Evolutionary conservation across 2,797 vertebrate genomes (phyloP), one percentile per base, ranked within the genome.

Genomic region (Tauraco hartlaubi): DNA sequence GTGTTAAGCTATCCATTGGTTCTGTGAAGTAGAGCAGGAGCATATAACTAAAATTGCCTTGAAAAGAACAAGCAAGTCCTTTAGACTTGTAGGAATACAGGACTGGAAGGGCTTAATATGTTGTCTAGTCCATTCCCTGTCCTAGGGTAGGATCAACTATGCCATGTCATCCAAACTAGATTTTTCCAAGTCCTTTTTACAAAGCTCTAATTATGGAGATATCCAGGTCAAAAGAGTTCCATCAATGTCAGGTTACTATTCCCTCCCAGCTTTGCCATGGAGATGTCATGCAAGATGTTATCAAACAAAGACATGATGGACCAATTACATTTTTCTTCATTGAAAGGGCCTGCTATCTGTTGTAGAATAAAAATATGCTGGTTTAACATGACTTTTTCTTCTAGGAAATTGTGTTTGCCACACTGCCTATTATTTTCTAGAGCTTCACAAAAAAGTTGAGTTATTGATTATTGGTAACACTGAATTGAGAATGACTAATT

Each of bases 41-140:
- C 37, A 51, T 85, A 26, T 28, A 85, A 69, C 22, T 79, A 76
- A 93, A 95, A 95, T 33, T 54, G 33, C 77, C 61, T 81, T 62
- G 52, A 55, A 92, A 89, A 41, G 62, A 68, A 48, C 49, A 91
- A 95, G 55, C 68, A 95, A 25, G 68, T 61, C 75, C 81, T 88
- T 91, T 35, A 81, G 19, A 37, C 17, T 71, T 3, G 4, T 22
- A 68, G 17, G 1, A 87, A 74, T 69, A 33, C 2, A 35, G 21
- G 9, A 17, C 28, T 82, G 28, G 11, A 82, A 41, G 6, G 13
- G 19, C 12, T 64, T 64, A 14, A 9, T 54, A 25, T 9, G 2
- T 33, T 51, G 5, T n/a, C 2, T 41, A 37, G 15, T 64, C 19
- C 15, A 20, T 62, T 71, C 7, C 9, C 12, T 62, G n/a, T 35